Percentiles rank a stretch among this genome's conserved stretches.
Conservation (phyloP, 2,888 invertebrate genomes). For the Rhabditoides inermis region DNA sequence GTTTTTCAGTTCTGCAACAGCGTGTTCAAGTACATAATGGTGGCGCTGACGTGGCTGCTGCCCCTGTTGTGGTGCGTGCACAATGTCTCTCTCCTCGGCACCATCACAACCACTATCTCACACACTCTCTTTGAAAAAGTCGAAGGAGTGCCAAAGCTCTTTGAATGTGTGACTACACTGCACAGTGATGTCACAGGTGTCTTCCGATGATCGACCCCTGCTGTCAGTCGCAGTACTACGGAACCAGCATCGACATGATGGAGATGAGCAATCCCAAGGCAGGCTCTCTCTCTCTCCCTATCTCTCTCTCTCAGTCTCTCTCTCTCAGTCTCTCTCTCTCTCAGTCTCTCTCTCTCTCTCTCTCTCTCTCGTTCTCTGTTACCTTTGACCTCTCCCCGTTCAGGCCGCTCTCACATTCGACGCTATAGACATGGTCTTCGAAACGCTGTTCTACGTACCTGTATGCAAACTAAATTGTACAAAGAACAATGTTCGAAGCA, state of each 20-base stretch:
- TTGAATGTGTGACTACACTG: no score
- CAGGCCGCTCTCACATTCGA: conserved; percentile 8
- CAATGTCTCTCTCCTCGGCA: no score
- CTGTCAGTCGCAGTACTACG: conserved; percentile 8
- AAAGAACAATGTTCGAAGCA: no score
- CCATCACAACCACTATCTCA: no score
- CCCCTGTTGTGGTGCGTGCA: conserved; percentile 6
- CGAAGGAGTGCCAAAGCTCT: no score
- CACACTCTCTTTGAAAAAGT: no score
- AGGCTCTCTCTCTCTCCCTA: not conserved
- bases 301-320: not conserved
- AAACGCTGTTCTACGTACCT: conserved; percentile 9
- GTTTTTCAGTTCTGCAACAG: conserved; percentile 10
- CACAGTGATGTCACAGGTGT: no score
- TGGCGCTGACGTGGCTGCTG: conserved; percentile 9
- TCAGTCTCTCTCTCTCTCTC: not conserved
- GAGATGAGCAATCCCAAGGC: conserved; percentile 7
- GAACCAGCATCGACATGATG: conserved; percentile 7
- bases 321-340: not conserved
- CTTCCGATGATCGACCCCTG: conserved; percentile 10
- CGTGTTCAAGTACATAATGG: conserved; percentile 9
- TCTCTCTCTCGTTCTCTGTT: not conserved
- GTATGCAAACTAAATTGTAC: no score
- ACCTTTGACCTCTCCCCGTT: not conserved
- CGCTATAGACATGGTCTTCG: conserved; percentile 10